Evolutionary conservation across 2,888 invertebrate species (phyloP).

Genomic region (Zaprionus obscuricornis): DNA sequence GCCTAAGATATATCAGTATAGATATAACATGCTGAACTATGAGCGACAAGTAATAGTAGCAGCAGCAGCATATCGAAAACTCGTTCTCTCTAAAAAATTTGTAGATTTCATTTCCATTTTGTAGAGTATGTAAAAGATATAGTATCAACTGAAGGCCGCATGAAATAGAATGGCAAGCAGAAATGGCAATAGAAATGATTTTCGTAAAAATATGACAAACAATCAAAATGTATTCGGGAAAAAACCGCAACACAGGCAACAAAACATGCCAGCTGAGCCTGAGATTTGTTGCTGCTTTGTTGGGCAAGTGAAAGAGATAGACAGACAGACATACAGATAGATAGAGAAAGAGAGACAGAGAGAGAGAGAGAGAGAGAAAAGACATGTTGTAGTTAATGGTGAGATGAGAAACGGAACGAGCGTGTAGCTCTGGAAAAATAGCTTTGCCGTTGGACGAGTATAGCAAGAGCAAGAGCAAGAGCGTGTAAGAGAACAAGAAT

Average conservation of each 20-base stretch:
- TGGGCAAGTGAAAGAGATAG: slow-evolving; percentile 12
- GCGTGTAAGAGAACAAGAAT: slow-evolving; percentile 25
- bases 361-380: not conserved
- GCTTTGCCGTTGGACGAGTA: slow-evolving; percentile 49
- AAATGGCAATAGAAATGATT: slow-evolving; percentile 53
- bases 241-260: slow-evolving; percentile 69
- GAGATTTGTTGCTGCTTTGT: slow-evolving; percentile 76
- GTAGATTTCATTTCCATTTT: no score
- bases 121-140: slow-evolving; percentile 2
- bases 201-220: slow-evolving; percentile 76
- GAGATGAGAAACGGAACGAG: slow-evolving; percentile 44
- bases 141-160: slow-evolving; percentile 2
- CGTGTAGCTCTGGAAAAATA: slow-evolving; percentile 66
- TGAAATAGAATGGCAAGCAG: slow-evolving; percentile 3
- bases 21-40: no score
- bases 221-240: slow-evolving; percentile 69
- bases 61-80: no score
- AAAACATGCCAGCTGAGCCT: slow-evolving; percentile 69
- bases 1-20: no score
- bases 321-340: slow-evolving; percentile 14
- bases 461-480: slow-evolving; percentile 26
- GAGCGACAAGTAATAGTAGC: no score
- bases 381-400: slow-evolving; percentile 45
- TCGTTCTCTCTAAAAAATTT: no score
- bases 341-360: slow-evolving; percentile 18